Percentiles rank a stretch among this genome's conserved stretches.
These are phyloP conservation scores for Lepilemur ruficaudatus DNA, from an alignment of 2,797 vertebrate species.

Conservation along the genomic window DNA sequence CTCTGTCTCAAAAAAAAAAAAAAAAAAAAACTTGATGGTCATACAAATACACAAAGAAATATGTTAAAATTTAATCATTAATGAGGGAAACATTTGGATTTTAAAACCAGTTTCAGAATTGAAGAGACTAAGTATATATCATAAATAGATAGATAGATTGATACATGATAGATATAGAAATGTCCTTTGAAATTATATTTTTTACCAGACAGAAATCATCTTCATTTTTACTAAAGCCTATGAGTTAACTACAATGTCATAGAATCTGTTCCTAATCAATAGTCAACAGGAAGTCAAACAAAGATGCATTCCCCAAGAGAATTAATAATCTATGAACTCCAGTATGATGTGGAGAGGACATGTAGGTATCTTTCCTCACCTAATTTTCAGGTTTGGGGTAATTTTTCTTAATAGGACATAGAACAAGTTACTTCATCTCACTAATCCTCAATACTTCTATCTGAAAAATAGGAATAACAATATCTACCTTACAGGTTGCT, in stretches of 20 bases:
- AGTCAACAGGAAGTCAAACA: neutral
- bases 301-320: neutral
- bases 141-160: neutral
- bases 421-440: neutral
- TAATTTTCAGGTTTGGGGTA: neutral
- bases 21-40: neutral
- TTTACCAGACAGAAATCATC: neutral
- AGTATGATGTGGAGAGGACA: neutral
- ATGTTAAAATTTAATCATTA: neutral
- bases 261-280: neutral
- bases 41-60: neutral
- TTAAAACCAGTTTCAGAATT: neutral
- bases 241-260: neutral
- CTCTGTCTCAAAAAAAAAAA: too few relatives aligned
- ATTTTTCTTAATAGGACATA: constrained; percentile 13
- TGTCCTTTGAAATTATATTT: neutral
- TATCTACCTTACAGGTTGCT: neutral
- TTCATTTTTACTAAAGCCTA: neutral
- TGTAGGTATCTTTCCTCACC: neutral
- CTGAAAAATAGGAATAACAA: neutral
- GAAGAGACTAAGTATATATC: neutral
- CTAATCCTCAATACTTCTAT: neutral
- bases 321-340: neutral
- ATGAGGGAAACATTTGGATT: neutral
- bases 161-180: neutral